Evolutionary conservation across 2,888 invertebrate genomes (phyloP).

Genomic region (Microplitis manilae): DNA sequence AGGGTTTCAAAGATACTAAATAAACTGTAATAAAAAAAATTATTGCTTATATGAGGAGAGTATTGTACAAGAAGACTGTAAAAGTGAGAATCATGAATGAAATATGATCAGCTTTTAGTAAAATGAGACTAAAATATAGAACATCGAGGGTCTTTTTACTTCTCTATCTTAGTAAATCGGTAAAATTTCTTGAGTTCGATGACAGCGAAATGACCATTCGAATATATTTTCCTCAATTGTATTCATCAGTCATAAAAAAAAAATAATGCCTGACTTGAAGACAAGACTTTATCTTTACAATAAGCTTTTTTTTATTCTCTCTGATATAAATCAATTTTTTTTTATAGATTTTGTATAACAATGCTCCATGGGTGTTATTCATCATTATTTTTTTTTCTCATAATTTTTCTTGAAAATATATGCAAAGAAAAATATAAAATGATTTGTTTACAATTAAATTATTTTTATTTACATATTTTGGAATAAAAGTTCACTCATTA

Average conservation of each 20-base stretch:
- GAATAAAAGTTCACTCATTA: not conserved
- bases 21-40: slow-evolving; percentile 33
- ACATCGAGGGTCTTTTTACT: slow-evolving; percentile 53
- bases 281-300: not conserved
- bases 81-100: slow-evolving; percentile 56
- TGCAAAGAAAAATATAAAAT: not conserved
- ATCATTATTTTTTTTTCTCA: no score
- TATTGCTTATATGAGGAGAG: slow-evolving; percentile 5
- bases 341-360: not conserved
- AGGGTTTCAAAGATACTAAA: slow-evolving; percentile 31
- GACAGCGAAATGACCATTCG: slow-evolving; percentile 64
- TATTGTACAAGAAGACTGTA: slow-evolving; percentile 24
- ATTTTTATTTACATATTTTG: not conserved
- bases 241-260: slow-evolving; percentile 44
- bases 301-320: not conserved
- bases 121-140: slow-evolving; percentile 69
- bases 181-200: slow-evolving; percentile 34
- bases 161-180: slow-evolving; percentile 40
- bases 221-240: slow-evolving; percentile 35
- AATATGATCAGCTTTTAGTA: slow-evolving; percentile 70
- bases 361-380: not conserved
- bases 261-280: slow-evolving; percentile 36
- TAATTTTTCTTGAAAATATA: not conserved
- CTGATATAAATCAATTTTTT: slow-evolving; percentile 9
- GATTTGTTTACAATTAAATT: not conserved